Evolutionary conservation across 2,888 invertebrate species (phyloP).

Genomic region (Dione juno): DNA sequence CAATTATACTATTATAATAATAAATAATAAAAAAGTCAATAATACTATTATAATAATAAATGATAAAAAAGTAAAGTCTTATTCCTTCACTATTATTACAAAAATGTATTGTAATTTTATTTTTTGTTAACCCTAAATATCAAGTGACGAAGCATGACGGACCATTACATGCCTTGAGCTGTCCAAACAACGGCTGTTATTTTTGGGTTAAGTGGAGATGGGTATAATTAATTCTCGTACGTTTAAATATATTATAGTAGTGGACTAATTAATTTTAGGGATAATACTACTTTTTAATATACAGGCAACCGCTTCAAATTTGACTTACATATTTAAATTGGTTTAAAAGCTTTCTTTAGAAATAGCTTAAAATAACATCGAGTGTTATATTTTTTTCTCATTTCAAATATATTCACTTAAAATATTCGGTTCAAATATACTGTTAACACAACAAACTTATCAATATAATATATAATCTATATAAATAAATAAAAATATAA

Average conservation of each 20-base stretch:
- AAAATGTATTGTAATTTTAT: neutral
- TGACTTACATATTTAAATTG: neutral
- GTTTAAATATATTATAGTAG: conserved; percentile 16
- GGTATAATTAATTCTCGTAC: conserved; percentile 20
- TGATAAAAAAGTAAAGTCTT: too few relatives aligned
- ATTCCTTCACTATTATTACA: too few relatives aligned
- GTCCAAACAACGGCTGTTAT: conserved; percentile 39
- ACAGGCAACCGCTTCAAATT: neutral
- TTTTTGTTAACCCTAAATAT: conserved; percentile 36
- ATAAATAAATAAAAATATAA: too few relatives aligned
- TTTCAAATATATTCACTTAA: too few relatives aligned
- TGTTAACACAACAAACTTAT: too few relatives aligned
- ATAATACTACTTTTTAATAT: conserved; percentile 10
- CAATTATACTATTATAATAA: too few relatives aligned
- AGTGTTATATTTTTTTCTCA: too few relatives aligned
- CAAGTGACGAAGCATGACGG: conserved; percentile 33
- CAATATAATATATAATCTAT: too few relatives aligned
- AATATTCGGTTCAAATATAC: too few relatives aligned
- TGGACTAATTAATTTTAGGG: neutral
- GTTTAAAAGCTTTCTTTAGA: neutral
- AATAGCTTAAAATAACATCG: too few relatives aligned
- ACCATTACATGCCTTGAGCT: conserved; percentile 36
- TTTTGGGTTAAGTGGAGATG: conserved; percentile 38
- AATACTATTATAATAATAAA: too few relatives aligned
- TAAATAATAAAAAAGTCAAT: too few relatives aligned